Evolutionary conservation across 2,888 invertebrate species (phyloP), one percentile per base, ranked within the genome.

Genomic region (Didymodactylos carnosus): DNA sequence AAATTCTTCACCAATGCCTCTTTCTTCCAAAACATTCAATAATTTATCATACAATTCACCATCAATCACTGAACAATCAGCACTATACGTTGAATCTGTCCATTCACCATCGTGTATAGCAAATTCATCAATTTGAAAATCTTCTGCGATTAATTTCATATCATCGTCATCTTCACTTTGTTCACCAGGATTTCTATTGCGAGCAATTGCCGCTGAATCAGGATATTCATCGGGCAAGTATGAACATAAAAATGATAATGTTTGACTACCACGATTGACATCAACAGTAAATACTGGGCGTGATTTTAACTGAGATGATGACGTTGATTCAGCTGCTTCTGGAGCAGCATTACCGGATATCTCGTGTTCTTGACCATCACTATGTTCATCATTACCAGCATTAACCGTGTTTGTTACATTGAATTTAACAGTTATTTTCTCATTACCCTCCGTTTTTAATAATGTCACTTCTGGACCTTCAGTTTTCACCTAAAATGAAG

Each of bases 381-480:
- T 87, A 70, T 89, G 89, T n/a, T 76, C 77, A 10, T 73, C 73
- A 7, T 76, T 80, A 72, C 91, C 91, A 0, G 91, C 87, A 81
- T 94, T 92, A 0, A 95, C 94, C 0, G 93, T 91, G 83, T 94
- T 92, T 83, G 95, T 97, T 0, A 97, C 90, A 82, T 94, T 94
- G 83, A 94, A 90, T 74, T 87, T 88, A 69, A 95, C 87, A 72
- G 86, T 87, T 76, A 92, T 87, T 77, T 90, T 84, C 91, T 97
- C 78, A 86, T 87, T 75, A 39, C 84, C 83, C 76, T 82, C 79
- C 76, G 81, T 82, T 77, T 83, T 85, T 5, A 82, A 82, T n/a
- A 97, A 86, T 39, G 88, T 88, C 6, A 97, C 90, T 81, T 93
- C 91, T 39, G 94, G 89, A 3, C 91, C 91, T 75, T 90, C 87